A percentile compares a stretch with the other conserved stretches of the same genome.
phyloP scores from a whole-genome alignment of 1,140 invertebrate species.

The Penaeus vannamei region DNA sequence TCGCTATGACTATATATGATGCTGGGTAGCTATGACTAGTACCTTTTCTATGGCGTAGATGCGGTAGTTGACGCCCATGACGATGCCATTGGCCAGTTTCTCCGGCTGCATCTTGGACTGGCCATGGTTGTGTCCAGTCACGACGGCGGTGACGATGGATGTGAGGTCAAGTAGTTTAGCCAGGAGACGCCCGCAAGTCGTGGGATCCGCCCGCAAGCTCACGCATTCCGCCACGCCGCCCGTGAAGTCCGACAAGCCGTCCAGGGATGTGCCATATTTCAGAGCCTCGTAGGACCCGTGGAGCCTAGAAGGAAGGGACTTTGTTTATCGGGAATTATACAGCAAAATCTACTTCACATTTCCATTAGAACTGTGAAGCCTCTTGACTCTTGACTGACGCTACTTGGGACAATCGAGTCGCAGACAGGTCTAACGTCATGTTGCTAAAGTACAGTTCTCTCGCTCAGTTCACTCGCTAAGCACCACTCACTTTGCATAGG shows the following conservation, averaged over 20 bases:
- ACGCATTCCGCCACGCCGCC: slow-evolving; percentile 86
- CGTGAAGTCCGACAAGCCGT: slow-evolving; percentile 89
- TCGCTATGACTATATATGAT: too few relatives aligned
- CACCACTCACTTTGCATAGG: slow-evolving; percentile 93
- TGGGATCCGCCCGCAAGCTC: slow-evolving; percentile 81
- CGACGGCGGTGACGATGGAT: slow-evolving; percentile 86
- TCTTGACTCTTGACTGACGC: too few relatives aligned
- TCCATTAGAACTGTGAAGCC: too few relatives aligned
- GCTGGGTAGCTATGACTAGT: slow-evolving; percentile 68
- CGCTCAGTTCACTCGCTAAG: neutral
- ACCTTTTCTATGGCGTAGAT: slow-evolving; percentile 86
- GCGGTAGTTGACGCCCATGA: slow-evolving; percentile 85
- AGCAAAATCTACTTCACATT: neutral
- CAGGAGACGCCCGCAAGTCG: slow-evolving; percentile 79
- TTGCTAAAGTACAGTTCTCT: too few relatives aligned
- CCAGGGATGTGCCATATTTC: slow-evolving; percentile 90
- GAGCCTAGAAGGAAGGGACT: slow-evolving; percentile 77
- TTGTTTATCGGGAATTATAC: neutral
- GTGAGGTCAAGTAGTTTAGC: slow-evolving; percentile 85
- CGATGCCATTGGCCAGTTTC: slow-evolving; percentile 84
- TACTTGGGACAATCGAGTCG: too few relatives aligned
- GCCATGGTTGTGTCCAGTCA: slow-evolving; percentile 68
- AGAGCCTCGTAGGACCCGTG: slow-evolving; percentile 98
- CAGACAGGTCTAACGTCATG: too few relatives aligned
- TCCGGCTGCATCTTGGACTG: slow-evolving; percentile 71